Base-by-base conservation (phyloP, 2,888 invertebrate species). In the Odiellus spinosus region DNA sequence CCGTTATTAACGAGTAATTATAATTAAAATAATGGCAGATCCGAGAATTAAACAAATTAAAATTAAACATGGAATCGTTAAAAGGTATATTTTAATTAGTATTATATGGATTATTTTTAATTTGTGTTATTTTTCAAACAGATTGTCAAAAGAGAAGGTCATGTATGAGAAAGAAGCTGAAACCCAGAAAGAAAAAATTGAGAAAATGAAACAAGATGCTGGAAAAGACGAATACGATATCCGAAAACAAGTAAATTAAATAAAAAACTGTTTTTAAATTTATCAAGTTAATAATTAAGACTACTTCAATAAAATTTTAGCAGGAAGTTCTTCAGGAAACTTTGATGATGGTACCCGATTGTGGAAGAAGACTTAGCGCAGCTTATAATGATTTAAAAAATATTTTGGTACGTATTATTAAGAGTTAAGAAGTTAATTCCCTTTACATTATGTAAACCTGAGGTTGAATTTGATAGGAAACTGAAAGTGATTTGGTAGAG, bases 341-440 rank as follows among this genome's bases (percentile, higher is more conserved):
- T 12, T 68, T 82, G 59, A 84, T 86, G 82, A 90, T 93, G 87
- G 75, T 91, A 49, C 90, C 90, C 2, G 88, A 91, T 62, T 82
- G 86, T 59, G 78, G 82, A 60, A 74, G 84, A 58, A 75, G 87
- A 68, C 73, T 74, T 52, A 71, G 71, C 39, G 79, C 78, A 19
- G 88, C 88, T 36, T 78, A 71, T 59, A 75, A 77, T 36, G 82
- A 87, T 52, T 72, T 91, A 41, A 77, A 80, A 61, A 74, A 71
- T 42, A 75, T 79, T 45, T 62, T 87, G 48, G 58, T 58, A 46
- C 47, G 50, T 38, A 21, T 40, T 8, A 15, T 51, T 26, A 26
- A n/a, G 5, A 26, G 26, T 26, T 26, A 6, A 26, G 8, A 46
- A 43, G 52, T n/a, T 53, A 4, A 35, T 46, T 47, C 10, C 17